These are phyloP conservation scores for Rhopalosiphum nymphaeae DNA, from an alignment of 2,888 invertebrate species.

Conservation along the genomic window DNA sequence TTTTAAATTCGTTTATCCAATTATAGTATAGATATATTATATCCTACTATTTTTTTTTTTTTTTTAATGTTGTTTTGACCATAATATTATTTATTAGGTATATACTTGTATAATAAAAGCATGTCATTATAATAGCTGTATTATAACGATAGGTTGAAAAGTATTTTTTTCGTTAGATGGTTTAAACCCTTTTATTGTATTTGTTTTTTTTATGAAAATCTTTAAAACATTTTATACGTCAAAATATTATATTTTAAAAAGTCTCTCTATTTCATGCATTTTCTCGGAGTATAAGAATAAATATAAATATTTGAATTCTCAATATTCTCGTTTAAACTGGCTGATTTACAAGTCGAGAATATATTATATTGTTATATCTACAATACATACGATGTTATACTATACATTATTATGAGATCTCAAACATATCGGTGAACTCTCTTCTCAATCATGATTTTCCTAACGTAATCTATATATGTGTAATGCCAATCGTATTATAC, in stretches of 20 bases:
- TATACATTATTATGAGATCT: background rate
- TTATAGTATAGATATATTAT: background rate
- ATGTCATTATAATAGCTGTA: too few species aligned
- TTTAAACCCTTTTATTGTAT: background rate
- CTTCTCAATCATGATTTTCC: background rate
- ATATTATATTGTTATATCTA: background rate
- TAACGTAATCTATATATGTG: background rate
- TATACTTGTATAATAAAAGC: background rate
- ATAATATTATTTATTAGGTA: background rate
- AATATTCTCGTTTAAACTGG: background rate
- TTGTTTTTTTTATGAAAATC: background rate
- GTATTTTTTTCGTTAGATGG: background rate
- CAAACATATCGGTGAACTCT: background rate
- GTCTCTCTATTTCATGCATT: background rate
- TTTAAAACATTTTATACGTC: background rate
- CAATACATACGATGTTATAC: background rate
- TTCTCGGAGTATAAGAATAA: background rate
- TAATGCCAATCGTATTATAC: background rate
- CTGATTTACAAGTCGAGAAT: slow-evolving; percentile 20
- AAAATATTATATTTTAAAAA: background rate
- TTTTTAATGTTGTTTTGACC: background rate
- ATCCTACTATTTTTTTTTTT: background rate
- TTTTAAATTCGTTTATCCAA: background rate
- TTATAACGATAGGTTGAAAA: background rate
- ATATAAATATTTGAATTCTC: slow-evolving; percentile 1